Base-by-base conservation (phyloP, 2,888 invertebrate species). In the Smittia aterrima region DNA sequence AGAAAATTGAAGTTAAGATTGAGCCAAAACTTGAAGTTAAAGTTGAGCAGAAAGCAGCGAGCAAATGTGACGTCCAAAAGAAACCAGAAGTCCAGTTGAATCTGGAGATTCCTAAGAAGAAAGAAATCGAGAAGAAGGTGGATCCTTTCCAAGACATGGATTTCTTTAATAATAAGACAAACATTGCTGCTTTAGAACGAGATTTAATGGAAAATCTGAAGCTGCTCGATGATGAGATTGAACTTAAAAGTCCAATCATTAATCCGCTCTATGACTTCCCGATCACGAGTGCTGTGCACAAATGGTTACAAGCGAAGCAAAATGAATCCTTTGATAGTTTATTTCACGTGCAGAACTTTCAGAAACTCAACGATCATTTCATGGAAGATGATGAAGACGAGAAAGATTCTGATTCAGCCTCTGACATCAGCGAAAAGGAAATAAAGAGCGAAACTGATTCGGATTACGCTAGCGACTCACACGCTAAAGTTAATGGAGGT, bases 201-300 rank as follows among this genome's bases (percentile, higher is more conserved):
- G 72, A 72, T 25, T 20, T 72, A 13, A 72, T 72, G 38, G 72
- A 72, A 40, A 72, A 72, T 40, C 16, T 72, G 11, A 58, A 40
- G n/a, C 11, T 38, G 1, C 20, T 72, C 4, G 72, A 72, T 24
- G 72, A 64, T 24, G 72, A 27, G 38, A 64, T 62, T 64, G 72
- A 72, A 4, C 20, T 72, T 13, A 72, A 72, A 13, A 72, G 72
- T 72, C 72, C 72, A 38, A 58, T 72, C n/a, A 72, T 72, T 13
- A 72, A 72, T 72, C 62, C 62, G 38, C 24, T 72, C 4, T 40
- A 22, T 62, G 72, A 72, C 22, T 72, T 72, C 24, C 72, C 72
- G 1, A 72, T 72, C 4, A 72, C 72, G 38, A 54, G 20, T 7
- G 72, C 72, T 24, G 62, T 72, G 18, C 32, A 18, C 3, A 58